Evolutionary conservation across 2,797 vertebrate species (phyloP).

Genomic region (Oceanodroma leucorhoa): DNA sequence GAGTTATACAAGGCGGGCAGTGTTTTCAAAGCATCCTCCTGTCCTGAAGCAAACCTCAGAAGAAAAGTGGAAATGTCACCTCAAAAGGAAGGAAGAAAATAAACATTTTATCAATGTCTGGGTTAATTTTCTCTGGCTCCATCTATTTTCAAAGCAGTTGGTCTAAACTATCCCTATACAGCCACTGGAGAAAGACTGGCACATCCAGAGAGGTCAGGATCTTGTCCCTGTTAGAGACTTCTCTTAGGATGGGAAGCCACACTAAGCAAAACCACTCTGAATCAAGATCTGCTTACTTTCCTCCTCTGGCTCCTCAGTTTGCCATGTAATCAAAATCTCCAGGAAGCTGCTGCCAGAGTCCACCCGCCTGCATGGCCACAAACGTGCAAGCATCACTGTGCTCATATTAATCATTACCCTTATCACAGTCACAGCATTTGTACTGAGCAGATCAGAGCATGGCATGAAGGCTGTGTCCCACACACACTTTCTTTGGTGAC

Average conservation of each 20-base stretch:
- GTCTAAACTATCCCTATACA: neutral
- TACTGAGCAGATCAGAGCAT: neutral
- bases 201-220: neutral
- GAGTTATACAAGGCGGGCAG: neutral
- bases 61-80: neutral
- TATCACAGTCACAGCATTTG: neutral
- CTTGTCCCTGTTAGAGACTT: neutral
- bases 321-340: neutral
- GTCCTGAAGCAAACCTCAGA: neutral
- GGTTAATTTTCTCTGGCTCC: neutral
- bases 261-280: neutral
- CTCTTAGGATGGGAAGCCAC: neutral
- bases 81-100: neutral
- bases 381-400: neutral
- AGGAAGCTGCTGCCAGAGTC: neutral
- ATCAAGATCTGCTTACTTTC: neutral
- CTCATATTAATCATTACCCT: neutral
- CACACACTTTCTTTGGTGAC: neutral
- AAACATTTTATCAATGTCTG: neutral
- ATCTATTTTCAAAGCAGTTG: neutral
- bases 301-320: neutral
- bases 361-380: neutral
- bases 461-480: neutral
- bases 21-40: neutral
- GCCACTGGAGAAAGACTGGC: neutral